Conservation (phyloP, 2,113 vertebrate genomes). For the Tiliqua scincoides region DNA sequence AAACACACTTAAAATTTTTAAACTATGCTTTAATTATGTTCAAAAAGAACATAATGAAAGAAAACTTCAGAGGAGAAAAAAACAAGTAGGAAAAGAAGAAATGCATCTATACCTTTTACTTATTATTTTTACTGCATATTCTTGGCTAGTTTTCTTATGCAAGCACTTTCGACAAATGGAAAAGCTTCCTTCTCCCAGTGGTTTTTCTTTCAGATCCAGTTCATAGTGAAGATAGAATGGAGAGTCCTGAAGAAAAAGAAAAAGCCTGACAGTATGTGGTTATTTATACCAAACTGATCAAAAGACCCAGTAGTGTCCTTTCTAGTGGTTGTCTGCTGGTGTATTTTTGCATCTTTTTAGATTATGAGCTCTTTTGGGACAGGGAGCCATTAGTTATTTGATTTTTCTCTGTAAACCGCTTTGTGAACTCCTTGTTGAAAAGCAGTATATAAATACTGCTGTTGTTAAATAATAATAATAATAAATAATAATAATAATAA, state of each 20-base stretch:
- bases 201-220: slow-evolving; percentile 92
- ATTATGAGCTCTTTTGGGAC: too few relatives aligned
- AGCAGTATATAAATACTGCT: too few relatives aligned
- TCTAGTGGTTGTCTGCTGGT: too few relatives aligned
- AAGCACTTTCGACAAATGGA: slow-evolving; percentile 96
- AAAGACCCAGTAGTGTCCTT: too few relatives aligned
- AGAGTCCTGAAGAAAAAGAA: slow-evolving; percentile 86
- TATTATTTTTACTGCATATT: slow-evolving; percentile 97
- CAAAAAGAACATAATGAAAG: slow-evolving; percentile 49
- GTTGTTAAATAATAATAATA: too few relatives aligned
- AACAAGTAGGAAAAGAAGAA: too few relatives aligned
- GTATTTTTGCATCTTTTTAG: too few relatives aligned
- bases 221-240: slow-evolving; percentile 96
- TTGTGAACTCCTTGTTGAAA: too few relatives aligned
- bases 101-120: slow-evolving; percentile 89
- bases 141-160: slow-evolving; percentile 93
- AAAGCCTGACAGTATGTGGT: slow-evolving; percentile 70
- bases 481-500: too few relatives aligned
- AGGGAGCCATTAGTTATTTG: too few relatives aligned
- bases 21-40: slow-evolving; percentile 39
- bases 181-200: slow-evolving; percentile 96
- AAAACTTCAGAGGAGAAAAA: neutral
- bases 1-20: slow-evolving; percentile 8
- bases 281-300: slow-evolving; percentile 53
- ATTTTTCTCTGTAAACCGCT: too few relatives aligned